Evolutionary conservation across 2,888 invertebrate genomes (phyloP), one percentile per base, ranked within the genome.

Genomic region (Parochlus steinenii): DNA sequence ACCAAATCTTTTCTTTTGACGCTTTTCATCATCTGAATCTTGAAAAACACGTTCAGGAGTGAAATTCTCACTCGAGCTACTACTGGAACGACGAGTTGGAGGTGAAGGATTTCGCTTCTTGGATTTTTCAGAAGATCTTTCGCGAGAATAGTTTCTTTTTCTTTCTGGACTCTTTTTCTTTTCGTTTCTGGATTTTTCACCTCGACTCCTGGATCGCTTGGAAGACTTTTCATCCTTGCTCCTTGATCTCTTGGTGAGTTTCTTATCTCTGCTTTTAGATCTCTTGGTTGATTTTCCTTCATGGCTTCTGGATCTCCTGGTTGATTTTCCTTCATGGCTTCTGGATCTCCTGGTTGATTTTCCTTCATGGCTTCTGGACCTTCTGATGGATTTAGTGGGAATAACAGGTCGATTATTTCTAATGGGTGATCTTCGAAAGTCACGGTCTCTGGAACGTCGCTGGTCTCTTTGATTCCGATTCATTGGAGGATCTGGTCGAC

Each of bases 301-400:
- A 37, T 22, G 28, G 33, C 32, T 30, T 42, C 15, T n/a, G n/a
- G 18, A 39, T 16, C 25, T 37, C 25, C 28, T 33, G 17, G 27
- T 34, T 8, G 24, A 16, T 11, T 38, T 15, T 14, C 31, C 37
- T 5, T 38, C 30, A 16, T 27, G 36, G 28, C 19, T 40, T 36
- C 40, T 39, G 25, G 26, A 36, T 10, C 39, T 18, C 3, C 19
- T 26, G 33, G 31, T 40, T 41, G 37, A 39, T 40, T 38, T 39
- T 39, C 33, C 42, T n/a, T n/a, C n/a, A 35, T n/a, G 15, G 31
- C 36, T 39, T 45, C 33, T 19, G 39, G 39, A 39, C 32, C 45
- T 24, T 42, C 42, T 16, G 23, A 33, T 18, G 35, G 24, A 23
- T 33, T 14, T 28, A 19, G 15, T 6, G 35, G 8, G 37, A 32